Evolutionary conservation across 2,113 vertebrate species (phyloP), one percentile per base, ranked within the genome.

Genomic region (Brachirus orientalis): DNA sequence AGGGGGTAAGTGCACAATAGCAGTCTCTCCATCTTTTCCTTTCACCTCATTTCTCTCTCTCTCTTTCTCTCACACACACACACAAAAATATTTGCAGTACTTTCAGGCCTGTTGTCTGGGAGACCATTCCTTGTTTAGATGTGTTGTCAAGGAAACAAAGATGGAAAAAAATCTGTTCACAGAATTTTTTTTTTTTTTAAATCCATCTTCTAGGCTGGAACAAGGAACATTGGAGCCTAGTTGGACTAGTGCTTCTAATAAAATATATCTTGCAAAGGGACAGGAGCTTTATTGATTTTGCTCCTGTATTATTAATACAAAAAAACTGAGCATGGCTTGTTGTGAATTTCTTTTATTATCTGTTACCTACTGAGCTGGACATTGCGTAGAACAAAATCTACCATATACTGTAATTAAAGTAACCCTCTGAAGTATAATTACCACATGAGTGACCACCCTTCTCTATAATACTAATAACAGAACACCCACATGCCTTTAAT

Each of bases 91-190:
- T 83, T 84, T 83, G 81, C 60, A 63, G 68, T 70, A 83, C 72
- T 89, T 90, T 90, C 80, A 82, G 83, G 82, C 83, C 80, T 85
- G 92, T 93, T 93, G 91, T 91, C 91, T 75, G 65, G 92, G 93
- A 89, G 89, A 93, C 93, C 82, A 77, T 80, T 90, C 83, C 87
- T 92, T 94, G 92, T 93, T 94, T 93, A 83, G 89, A 89, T 77
- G 57, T 85, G 92, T 93, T 86, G 92, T 91, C 91, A 93, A 87
- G 92, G 93, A 88, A 92, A 93, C 92, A 91, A 91, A 91, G 80
- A 88, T 76, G 72, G 69, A 73, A 55, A 72, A 75, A 82, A 86
- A 78, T 67, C 80, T 86, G 84, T 75, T 90, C 36, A 59, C 52
- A 85, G 82, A 87, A 90, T 85, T 87, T 84, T 89, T 92, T 87